Evolutionary conservation across 2,113 vertebrate genomes (phyloP), one percentile per base, ranked within the genome.

Genomic region (Chaetodon auriga): DNA sequence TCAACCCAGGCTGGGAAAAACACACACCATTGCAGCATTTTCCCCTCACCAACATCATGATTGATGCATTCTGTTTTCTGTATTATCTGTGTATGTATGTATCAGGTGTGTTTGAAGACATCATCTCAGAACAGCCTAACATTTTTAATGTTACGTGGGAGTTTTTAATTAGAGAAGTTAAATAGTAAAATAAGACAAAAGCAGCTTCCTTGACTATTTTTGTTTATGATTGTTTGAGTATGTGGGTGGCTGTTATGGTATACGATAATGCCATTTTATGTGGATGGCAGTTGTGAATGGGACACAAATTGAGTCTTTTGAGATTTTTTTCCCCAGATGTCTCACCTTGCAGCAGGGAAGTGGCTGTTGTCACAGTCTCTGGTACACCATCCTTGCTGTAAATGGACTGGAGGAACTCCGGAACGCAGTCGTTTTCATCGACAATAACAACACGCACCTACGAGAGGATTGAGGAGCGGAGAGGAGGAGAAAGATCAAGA

Each of bases 361-460:
- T 97, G 85, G 97, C 96, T 63, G 95, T 96, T 72, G 96, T 92
- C 91, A 98, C 97, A 1, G 96, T 96, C 92, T 97, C 97, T 21
- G 95, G 96, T 69, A 97, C 95, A 21, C 91, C 93, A 0, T 96
- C 94, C 91, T 97, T 96, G 93, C 94, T 97, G 92, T 96, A 97
- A 87, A 97, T 97, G 1, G 95, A 96, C 92, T 97, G 96, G 75
- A 96, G 94, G 92, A 98, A 97, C 93, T 97, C 96, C 0, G 96
- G 96, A 57, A 95, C 92, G 43, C 96, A 97, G 90, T 97, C 96
- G 43, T 97, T 97, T 86, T 96, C 96, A 65, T 98, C 96, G 25
- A 92, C 94, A 79, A 97, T 97, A 68, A 96, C 91, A 87, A 97
- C 95, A 70, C 95, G 93, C 36, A 97, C 95, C 96, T 97, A 87